Percentiles rank a stretch among this genome's conserved stretches.
Evolutionary conservation across 2,797 vertebrate genomes (phyloP).

Genomic region (Hylomyscus alleni): DNA sequence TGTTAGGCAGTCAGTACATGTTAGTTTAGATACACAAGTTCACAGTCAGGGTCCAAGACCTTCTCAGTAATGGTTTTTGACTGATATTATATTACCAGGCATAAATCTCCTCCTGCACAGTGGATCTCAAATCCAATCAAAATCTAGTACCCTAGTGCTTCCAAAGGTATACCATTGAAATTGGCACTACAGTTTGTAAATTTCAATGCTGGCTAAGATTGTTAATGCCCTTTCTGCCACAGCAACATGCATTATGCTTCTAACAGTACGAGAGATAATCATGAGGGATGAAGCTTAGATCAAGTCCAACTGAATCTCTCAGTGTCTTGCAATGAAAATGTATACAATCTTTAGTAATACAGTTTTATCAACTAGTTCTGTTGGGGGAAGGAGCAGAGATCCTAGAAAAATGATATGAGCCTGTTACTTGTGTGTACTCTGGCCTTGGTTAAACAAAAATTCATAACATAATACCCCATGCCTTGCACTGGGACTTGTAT

Average conservation of each 20-base stretch:
- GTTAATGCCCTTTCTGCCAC: background rate
- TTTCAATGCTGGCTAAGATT: background rate
- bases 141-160: no score
- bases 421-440: background rate
- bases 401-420: background rate
- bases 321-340: background rate
- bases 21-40: background rate
- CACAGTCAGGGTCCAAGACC: background rate
- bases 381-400: accelerated
- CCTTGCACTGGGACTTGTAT: background rate
- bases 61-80: background rate
- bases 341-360: background rate
- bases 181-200: background rate
- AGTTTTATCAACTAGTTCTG: background rate
- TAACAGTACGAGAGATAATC: background rate
- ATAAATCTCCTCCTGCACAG: background rate
- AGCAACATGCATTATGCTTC: background rate
- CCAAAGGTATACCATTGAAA: background rate
- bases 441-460: background rate
- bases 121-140: background rate
- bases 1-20: background rate
- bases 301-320: background rate
- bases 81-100: background rate
- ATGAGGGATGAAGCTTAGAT: background rate
- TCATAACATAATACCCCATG: background rate